phyloP scores from a whole-genome alignment of 2,888 invertebrate genomes.

The Halocaridina rubra region DNA sequence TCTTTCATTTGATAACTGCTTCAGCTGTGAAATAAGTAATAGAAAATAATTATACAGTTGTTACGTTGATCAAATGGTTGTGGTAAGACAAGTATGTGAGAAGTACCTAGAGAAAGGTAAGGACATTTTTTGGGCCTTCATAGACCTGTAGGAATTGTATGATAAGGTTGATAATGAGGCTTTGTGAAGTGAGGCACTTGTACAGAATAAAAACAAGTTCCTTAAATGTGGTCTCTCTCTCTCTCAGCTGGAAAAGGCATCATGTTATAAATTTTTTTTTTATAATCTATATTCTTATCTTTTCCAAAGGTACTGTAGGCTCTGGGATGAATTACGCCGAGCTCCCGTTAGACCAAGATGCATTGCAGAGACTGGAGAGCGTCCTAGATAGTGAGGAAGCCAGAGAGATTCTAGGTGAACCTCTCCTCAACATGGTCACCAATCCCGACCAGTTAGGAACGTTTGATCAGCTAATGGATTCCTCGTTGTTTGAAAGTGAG shows the following conservation, averaged over 20 bases:
- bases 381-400: slow-evolving; percentile 59
- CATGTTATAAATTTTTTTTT: background rate
- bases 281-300: too few relatives aligned
- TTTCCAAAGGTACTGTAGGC: slow-evolving; percentile 1
- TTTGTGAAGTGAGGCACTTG: too few relatives aligned
- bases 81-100: too few relatives aligned
- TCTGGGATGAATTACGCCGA: slow-evolving; percentile 43
- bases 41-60: too few relatives aligned
- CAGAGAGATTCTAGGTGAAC: slow-evolving; percentile 49
- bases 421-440: slow-evolving; percentile 57
- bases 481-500: slow-evolving; percentile 41
- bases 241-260: background rate
- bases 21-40: too few relatives aligned
- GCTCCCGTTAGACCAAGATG: slow-evolving; percentile 54
- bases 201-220: too few relatives aligned
- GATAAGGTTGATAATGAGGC: too few relatives aligned
- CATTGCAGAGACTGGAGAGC: slow-evolving; percentile 55
- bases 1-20: too few relatives aligned
- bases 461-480: slow-evolving; percentile 41
- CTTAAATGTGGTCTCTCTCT: background rate
- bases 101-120: too few relatives aligned
- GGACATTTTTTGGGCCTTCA: too few relatives aligned
- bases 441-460: slow-evolving; percentile 27
- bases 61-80: too few relatives aligned
- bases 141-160: too few relatives aligned